Evolutionary conservation across 2,113 vertebrate genomes (phyloP).

Genomic region (Podarcis raffonei): DNA sequence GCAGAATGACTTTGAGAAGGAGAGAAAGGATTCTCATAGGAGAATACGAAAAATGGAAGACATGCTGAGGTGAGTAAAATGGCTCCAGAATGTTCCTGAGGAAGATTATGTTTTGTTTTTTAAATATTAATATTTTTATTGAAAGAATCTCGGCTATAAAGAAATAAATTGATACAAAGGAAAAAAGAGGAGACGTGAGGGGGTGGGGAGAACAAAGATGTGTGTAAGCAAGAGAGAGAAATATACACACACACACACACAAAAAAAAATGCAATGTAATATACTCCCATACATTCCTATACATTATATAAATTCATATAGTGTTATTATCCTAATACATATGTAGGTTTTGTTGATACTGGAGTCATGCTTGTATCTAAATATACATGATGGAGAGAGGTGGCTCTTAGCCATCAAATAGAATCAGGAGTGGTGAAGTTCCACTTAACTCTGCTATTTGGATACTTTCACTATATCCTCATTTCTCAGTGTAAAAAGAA

Average conservation of each 20-base stretch:
- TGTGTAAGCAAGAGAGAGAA: no score
- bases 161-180: no score
- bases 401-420: background rate
- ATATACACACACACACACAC: no score
- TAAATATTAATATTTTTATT: no score
- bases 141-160: no score
- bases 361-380: background rate
- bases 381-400: background rate
- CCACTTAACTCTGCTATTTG: background rate
- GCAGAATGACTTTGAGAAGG: conserved; percentile 71
- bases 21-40: conserved; percentile 67
- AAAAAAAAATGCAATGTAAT: no score
- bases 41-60: conserved; percentile 73
- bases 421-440: background rate
- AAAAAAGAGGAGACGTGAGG: no score
- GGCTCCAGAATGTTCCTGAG: background rate
- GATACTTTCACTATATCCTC: background rate
- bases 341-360: background rate
- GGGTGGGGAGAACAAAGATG: no score
- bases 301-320: no score
- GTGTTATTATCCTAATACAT: no score
- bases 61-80: conserved; percentile 74
- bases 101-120: background rate
- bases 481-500: background rate
- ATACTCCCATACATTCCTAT: no score